Base-by-base conservation (phyloP, 1,140 invertebrate genomes). In the Orius laevigatus region DNA sequence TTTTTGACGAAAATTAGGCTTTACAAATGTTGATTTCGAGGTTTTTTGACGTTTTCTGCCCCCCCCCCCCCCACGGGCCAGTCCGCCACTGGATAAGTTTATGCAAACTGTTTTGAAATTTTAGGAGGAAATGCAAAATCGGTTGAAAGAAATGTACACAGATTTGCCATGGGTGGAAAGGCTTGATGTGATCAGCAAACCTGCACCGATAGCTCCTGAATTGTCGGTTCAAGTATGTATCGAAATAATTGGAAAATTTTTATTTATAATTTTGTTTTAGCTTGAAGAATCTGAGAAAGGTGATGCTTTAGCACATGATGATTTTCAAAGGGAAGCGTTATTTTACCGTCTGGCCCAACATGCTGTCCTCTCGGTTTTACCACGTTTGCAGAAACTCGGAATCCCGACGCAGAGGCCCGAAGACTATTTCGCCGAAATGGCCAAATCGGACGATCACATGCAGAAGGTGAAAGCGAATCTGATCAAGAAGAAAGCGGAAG, bases 401-500 rank as follows among this genome's bases (percentile, higher is more conserved):
- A 70, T 95, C 34, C 68, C 74, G 0, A 94, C 88, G 1, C 81
- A 75, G 59, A 72, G 76, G 64, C 95, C 95, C 0, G 81, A 89
- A 25, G 94, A 98, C 67, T 98, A 95, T 67, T 98, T 95, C 70
- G 95, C 94, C 1, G 86, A 98, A 72, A 98, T 98, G 95, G 89
- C 89, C 2, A 99, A 99, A 64, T 75, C 85, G 42, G 95, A 99
- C 68, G 73, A 77, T 35, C 95, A 98, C 55, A 99, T 99, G 95
- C 87, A 95, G 60, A 96, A 93, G 65, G 79, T 97, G 0, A 73
- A 90, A 42, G 71, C 82, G 59, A 81, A 81, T 59, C 61, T 97
- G 1, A 70, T 90, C 63, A 75, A 83, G 39, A 89, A 92, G 61
- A 82, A 97, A 60, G 70, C 76, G 8, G 74, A 77, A 8, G 76